These are phyloP conservation scores for Oreonectes daqikongensis DNA, from an alignment of 2,797 vertebrate species.

Conservation along the genomic window DNA sequence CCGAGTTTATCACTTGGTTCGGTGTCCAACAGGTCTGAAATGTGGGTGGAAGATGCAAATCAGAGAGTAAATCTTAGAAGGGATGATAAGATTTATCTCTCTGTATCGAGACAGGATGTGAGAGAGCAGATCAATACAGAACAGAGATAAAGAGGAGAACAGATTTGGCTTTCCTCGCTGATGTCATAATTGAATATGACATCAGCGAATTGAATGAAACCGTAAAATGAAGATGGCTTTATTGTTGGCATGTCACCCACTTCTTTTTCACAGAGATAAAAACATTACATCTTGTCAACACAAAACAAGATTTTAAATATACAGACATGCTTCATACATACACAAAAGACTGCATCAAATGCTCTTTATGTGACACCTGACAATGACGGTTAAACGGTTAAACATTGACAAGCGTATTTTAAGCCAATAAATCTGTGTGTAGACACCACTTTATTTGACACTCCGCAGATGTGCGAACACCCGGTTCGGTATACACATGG, in stretches of 20 bases:
- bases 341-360: background rate
- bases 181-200: conserved; percentile 33
- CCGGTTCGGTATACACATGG: background rate
- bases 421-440: background rate
- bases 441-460: background rate
- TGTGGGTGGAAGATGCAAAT: conserved; percentile 32
- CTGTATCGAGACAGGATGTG: conserved; percentile 14
- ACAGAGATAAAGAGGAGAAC: conserved; percentile 24
- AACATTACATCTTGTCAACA: background rate
- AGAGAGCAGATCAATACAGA: conserved; percentile 43
- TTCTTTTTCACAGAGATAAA: background rate
- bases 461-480: background rate
- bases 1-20: conserved; percentile 9
- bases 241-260: background rate
- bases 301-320: background rate
- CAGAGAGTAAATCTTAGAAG: conserved; percentile 40
- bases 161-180: background rate
- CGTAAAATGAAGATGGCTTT: background rate
- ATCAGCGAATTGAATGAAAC: background rate
- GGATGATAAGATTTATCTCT: conserved; percentile 52
- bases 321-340: too few relatives aligned
- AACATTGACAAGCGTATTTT: background rate
- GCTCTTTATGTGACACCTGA: background rate
- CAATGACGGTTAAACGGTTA: background rate
- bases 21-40: conserved; percentile 38